Base-by-base conservation (phyloP, 2,888 invertebrate genomes). In the Megamerina dolium region DNA sequence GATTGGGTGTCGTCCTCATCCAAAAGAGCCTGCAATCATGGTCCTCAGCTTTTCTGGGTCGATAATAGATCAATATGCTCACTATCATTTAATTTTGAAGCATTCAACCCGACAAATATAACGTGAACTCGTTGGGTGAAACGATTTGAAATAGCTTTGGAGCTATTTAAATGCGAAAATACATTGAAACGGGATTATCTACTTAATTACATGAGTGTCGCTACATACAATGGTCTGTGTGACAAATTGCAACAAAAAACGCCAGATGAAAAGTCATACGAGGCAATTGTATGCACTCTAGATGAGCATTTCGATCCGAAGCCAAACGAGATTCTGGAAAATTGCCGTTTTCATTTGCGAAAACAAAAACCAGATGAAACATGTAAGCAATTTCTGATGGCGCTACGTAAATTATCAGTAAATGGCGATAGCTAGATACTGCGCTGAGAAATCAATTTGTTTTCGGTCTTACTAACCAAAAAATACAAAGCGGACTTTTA, bases 81-180 rank as follows among this genome's bases (percentile, higher is more conserved):
- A n/a, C n/a, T n/a, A n/a, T n/a, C n/a, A n/a, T n/a, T n/a, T n/a
- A n/a, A 31, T 17, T 23, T 36, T 20, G 35, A 41, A 30, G 29
- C 26, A 18, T 42, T 31, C 29, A 30, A 36, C 8, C 5, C 18
- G 10, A 36, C 19, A 6, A 32, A 31, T 5, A 32, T 18, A 17
- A 37, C 37, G 19, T 37, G 37, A 37, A 17, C 16, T 30, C 42
- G 42, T 14, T 37, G 31, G 37, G 42, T 42, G 12, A 37, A 19
- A 16, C 37, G 33, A 3, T 43, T 43, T 20, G 32, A 43, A 27
- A 37, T 23, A 6, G 27, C 43, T 13, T 21, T 37, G 14, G 27
- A 13, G 26, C 37, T 37, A 23, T 32, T 23, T 16, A 27, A 37
- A 17, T 26, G 23, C n/a, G 17, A 33, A n/a, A n/a, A n/a, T n/a